A percentile compares a stretch with the other conserved stretches of the same genome.
Conservation (phyloP, 1,140 invertebrate genomes). For the Teleogryllus occipitalis region DNA sequence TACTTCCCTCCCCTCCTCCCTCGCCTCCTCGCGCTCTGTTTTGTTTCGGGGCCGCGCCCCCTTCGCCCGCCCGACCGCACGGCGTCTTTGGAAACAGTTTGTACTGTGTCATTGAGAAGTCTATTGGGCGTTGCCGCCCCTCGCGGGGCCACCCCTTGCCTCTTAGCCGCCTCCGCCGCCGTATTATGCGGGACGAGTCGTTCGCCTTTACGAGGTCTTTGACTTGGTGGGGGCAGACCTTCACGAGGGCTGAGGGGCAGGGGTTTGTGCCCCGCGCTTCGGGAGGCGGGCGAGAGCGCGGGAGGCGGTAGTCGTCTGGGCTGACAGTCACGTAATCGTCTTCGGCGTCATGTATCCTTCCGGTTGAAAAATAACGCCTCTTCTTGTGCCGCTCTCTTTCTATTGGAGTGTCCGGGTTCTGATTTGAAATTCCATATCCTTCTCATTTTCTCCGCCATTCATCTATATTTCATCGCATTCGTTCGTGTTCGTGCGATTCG, state of each 20-base stretch:
- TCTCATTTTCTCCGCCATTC: no score
- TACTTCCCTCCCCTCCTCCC: background rate
- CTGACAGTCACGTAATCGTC: no score
- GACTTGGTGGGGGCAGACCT: background rate
- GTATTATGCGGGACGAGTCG: background rate
- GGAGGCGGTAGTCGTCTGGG: no score
- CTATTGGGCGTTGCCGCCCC: background rate
- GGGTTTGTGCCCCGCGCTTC: background rate
- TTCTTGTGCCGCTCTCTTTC: no score
- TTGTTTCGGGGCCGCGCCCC: background rate
- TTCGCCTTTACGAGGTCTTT: background rate
- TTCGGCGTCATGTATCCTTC: no score
- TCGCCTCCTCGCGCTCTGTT: background rate
- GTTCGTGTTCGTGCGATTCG: no score
- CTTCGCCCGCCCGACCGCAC: background rate
- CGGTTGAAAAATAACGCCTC: no score
- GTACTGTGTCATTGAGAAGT: background rate
- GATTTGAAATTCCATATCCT: no score
- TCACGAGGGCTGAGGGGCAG: background rate
- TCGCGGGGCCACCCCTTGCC: background rate
- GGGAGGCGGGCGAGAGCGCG: no score
- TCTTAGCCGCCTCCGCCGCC: no score
- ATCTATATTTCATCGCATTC: no score
- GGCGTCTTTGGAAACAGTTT: background rate
- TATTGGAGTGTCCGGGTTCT: no score